These are phyloP conservation scores for Chelmon rostratus DNA, from an alignment of 2,797 vertebrate species.

Conservation along the genomic window DNA sequence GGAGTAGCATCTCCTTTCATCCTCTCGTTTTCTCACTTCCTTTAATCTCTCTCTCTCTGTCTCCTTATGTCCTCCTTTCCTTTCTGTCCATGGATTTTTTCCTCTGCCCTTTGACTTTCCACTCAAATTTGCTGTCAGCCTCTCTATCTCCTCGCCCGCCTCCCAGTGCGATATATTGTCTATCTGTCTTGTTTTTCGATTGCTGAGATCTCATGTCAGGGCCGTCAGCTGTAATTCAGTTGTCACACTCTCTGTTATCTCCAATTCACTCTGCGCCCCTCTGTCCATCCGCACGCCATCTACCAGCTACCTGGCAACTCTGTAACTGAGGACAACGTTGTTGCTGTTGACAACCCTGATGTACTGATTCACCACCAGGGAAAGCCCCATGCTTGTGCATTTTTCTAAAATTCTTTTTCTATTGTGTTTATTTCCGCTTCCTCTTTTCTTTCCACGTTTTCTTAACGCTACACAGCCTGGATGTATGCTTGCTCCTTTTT, in stretches of 20 bases:
- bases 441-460: conserved; percentile 12
- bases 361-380: conserved; percentile 51
- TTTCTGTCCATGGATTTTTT: conserved; percentile 18
- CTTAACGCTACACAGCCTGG: background rate
- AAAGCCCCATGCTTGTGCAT: conserved; percentile 17
- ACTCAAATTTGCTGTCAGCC: conserved; percentile 41
- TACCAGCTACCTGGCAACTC: conserved; percentile 41
- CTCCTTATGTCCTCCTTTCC: conserved; percentile 1
- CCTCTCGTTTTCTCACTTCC: conserved; percentile 22
- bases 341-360: conserved; percentile 72
- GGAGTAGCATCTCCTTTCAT: conserved; percentile 28
- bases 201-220: conserved; percentile 71
- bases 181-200: conserved; percentile 68
- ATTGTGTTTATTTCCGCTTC: conserved; percentile 11
- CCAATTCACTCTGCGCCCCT: conserved; percentile 71
- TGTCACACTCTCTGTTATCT: conserved; percentile 81
- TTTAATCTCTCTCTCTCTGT: conserved; percentile 19
- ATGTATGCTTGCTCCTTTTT: background rate
- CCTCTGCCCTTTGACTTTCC: conserved; percentile 46
- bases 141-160: conserved; percentile 38
- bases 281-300: conserved; percentile 73
- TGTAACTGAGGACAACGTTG: conserved; percentile 66
- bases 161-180: conserved; percentile 54
- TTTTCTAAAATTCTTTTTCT: background rate
- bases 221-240: conserved; percentile 79